These are phyloP conservation scores for Mus spicilegus DNA, from an alignment of 2,113 vertebrate species.

Conservation along the genomic window DNA sequence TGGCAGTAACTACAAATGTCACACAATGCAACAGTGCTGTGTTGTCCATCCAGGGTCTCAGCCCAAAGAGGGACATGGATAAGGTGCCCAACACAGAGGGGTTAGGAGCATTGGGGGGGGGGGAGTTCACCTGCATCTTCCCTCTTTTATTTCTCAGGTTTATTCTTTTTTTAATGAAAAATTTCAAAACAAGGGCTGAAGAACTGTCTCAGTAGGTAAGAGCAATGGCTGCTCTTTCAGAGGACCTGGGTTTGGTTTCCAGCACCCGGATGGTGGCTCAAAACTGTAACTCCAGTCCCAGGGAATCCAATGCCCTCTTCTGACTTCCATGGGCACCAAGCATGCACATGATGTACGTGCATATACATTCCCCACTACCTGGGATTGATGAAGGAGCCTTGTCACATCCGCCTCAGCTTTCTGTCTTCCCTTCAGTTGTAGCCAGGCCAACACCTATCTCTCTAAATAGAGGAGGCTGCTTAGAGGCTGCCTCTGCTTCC, in stretches of 20 bases:
- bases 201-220: background rate
- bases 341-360: background rate
- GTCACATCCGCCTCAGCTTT: background rate
- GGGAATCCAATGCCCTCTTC: background rate
- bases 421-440: background rate
- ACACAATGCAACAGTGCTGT: background rate
- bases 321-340: background rate
- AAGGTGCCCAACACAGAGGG: background rate
- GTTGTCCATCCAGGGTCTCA: background rate
- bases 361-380: background rate
- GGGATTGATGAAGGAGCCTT: fast-evolving
- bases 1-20: background rate
- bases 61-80: background rate
- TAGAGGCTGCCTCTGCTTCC: background rate
- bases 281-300: background rate
- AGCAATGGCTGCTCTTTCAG: background rate
- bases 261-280: background rate
- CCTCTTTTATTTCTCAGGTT: background rate
- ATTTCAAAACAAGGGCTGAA: background rate
- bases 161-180: background rate
- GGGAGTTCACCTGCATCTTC: background rate
- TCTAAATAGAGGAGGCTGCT: background rate
- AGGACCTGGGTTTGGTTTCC: background rate
- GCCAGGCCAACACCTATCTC: background rate
- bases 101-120: background rate